These are phyloP conservation scores for Argya squamiceps DNA, from an alignment of 2,797 vertebrate species.

Conservation along the genomic window DNA sequence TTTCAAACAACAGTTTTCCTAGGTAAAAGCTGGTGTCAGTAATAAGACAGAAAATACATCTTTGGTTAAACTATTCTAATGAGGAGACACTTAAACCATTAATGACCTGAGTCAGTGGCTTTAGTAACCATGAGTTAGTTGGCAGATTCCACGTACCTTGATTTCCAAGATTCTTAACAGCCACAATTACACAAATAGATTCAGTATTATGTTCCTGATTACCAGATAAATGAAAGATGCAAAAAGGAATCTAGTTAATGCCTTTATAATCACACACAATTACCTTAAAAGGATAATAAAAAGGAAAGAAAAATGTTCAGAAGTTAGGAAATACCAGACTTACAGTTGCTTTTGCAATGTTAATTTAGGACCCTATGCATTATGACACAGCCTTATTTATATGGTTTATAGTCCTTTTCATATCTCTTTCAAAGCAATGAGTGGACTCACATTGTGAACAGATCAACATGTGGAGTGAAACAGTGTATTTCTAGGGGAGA, in stretches of 20 bases:
- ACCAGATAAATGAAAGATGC: conserved; percentile 48
- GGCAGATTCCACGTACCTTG: neutral
- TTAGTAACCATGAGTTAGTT: neutral
- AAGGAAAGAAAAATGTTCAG: conserved; percentile 18
- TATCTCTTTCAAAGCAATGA: neutral
- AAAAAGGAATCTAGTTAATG: conserved; percentile 40
- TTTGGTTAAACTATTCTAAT: conserved; percentile 46
- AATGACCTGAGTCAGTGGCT: conserved; percentile 25
- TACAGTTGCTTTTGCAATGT: neutral
- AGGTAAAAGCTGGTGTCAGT: neutral
- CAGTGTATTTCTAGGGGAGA: neutral
- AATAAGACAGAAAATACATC: neutral
- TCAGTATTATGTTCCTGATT: conserved; percentile 31
- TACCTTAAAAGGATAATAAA: conserved; percentile 59
- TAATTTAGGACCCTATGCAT: neutral
- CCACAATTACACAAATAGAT: conserved; percentile 28
- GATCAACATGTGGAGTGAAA: neutral
- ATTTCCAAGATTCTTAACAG: conserved; percentile 8
- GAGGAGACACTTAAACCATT: conserved; percentile 9
- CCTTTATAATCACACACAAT: conserved; percentile 44
- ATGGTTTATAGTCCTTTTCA: neutral
- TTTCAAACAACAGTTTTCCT: neutral
- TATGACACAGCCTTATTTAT: neutral
- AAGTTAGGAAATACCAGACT: neutral
- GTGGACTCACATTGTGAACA: neutral